Base-by-base conservation (phyloP, 2,888 invertebrate genomes). In the Anarsia innoxiella region DNA sequence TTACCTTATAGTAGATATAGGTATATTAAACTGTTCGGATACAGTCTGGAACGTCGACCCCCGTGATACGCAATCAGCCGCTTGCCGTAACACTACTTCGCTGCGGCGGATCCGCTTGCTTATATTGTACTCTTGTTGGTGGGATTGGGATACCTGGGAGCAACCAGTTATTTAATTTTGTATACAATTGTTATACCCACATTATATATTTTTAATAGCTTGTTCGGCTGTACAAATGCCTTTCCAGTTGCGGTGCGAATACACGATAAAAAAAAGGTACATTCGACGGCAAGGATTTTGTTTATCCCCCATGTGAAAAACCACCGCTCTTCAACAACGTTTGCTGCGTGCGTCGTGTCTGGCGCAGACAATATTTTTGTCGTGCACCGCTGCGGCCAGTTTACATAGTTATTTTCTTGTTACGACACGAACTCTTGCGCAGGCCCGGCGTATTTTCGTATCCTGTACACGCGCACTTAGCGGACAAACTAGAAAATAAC, bases 31-130 rank as follows among this genome's bases (percentile, higher is more conserved):
- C 84, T 92, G 92, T 59, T 93, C 93, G 40, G 93, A 93, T 16
- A 94, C 94, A 1, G 92, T 93, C 75, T 94, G 94, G 85, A 94
- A 94, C 56, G 94, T 94, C 79, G 91, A 91, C 1, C 94, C 94
- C 37, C 92, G 89, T n/a, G 93, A 91, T 44, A 94, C 93, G 72
- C 93, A 92, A 65, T 93, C 93, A 2, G 94, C 94, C 0, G 94
- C 94, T 62, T 92, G 88, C n/a, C 91, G 87, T 34, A 93, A 64
- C 53, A 92, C 90, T 31, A 89, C 90, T 67, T 93, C 93, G 16
- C 93, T 92, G 50, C 93, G 88, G 0, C 93, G 86, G 51, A 91
- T 90, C 19, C 91, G 80, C 49, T 83, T 83, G 65, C 72, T 82
- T 35, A 80, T 74, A 44, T 49, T 73, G 48, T 52, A 72, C 53